Evolutionary conservation across 2,113 vertebrate species (phyloP), one percentile per base, ranked within the genome.

Genomic region (Jacana jacana): DNA sequence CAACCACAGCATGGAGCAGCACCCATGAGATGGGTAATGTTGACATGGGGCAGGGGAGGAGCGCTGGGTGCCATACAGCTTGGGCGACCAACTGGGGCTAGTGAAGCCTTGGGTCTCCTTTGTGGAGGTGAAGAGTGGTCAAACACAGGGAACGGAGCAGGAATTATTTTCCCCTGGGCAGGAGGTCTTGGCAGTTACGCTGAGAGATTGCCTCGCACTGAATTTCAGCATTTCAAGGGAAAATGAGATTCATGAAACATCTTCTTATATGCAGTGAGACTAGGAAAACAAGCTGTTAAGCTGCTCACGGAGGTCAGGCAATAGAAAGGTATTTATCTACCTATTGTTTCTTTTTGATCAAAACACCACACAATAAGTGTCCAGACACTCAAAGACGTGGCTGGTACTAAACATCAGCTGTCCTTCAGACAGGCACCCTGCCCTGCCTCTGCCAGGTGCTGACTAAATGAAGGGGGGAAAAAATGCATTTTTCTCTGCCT

Each of bases 301-400:
- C 39, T 66, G 60, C 46, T 86, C 42, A 42, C 7, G 9, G 14
- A 60, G 48, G 85, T 80, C 71, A 73, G 64, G 35, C 4, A 75
- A 75, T 46, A 80, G 25, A 77, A 85, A 88, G 10, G 8, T 25
- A 54, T 64, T 83, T 65, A 65, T 65, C 51, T 66, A 13, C 66
- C 68, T 58, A 37, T 46, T 86, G 64, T 91, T 96, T 91, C 71
- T 81, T 89, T 88, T 88, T 86, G 55, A 83, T 68, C n/a, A 81
- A 54, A 88, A 81, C 72, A 71, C 65, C 12, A 9, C 33, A 12
- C 81, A 80, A 12, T 48, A 60, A 76, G 42, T 24, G 51, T 83
- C 46, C 91, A 90, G 25, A n/a, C 46, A 78, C n/a, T 88, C 46
- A 88, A 94, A 81, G 40, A 65, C 64, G 49, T 44, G 76, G n/a